Base-by-base conservation (phyloP, 2,797 vertebrate species). In the Pseudotriccus pelzelni region DNA sequence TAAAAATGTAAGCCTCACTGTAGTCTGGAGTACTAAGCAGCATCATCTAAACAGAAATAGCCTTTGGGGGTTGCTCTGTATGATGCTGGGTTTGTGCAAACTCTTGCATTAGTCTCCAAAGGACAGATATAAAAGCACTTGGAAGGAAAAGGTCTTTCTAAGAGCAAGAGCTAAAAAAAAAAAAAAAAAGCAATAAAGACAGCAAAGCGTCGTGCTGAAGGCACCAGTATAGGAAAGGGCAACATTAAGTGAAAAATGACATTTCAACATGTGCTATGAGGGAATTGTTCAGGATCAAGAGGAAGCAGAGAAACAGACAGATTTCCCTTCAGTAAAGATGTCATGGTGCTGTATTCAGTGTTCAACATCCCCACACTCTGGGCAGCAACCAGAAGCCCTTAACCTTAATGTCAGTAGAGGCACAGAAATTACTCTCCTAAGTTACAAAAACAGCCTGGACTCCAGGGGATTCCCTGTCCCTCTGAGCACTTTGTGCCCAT, bases 381-480 rank as follows among this genome's bases (percentile, higher is more conserved):
- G 41, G 74, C 55, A 84, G 41, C 25, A 53, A 89, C 21, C 20
- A 90, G 82, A 79, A 87, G 36, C 46, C 19, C 68, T 82, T 90
- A 81, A 67, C 27, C 39, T 44, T 90, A 63, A 32, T 1, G 1
- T 44, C 74, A 19, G 4, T 34, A 72, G 46, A 62, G 39, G 8
- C 36, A 78, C 46, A 77, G 55, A 88, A 91, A 68, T 74, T n/a
- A 27, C n/a, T 89, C 16, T 16, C 39, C 43, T 58, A 37, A 55
- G 52, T 56, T 87, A 46, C 58, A 88, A 79, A 93, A 86, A 52
- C 6, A 14, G 27, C 59, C 47, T 8, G 0, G 28, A 12, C 36
- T 87, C 58, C 69, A 68, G 62, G 76, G 85, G 53, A 96, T 95
- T 92, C 87, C 84, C 84, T 92, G 73, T 83, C 69, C 85, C 49